Evolutionary conservation across 1,140 invertebrate species (phyloP).

Genomic region (Ladona fulva): DNA sequence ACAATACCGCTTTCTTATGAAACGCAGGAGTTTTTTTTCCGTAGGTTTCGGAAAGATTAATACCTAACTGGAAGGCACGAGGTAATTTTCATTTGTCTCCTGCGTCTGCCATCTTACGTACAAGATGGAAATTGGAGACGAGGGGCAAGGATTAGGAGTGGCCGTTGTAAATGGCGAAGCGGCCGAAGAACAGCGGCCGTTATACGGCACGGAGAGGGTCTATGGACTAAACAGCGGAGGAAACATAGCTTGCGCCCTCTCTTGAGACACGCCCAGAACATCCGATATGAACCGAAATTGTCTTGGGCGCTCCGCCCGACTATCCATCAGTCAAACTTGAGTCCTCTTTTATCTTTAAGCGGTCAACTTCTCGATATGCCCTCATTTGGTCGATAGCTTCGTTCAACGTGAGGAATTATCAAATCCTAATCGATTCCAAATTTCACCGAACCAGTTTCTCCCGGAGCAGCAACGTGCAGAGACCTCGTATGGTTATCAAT

Average conservation of each 20-base stretch:
- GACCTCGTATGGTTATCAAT: no score
- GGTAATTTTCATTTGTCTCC: background rate
- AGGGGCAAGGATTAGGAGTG: background rate
- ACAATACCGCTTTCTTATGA: no score
- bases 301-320: background rate
- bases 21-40: background rate
- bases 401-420: no score
- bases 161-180: background rate
- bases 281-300: background rate
- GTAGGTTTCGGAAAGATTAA: background rate
- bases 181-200: background rate
- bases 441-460: no score
- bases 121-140: background rate
- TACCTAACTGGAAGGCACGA: background rate
- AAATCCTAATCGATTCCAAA: no score
- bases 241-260: background rate
- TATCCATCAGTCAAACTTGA: background rate
- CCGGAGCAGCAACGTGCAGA: no score
- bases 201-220: no score
- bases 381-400: no score
- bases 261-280: background rate
- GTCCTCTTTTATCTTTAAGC: no score
- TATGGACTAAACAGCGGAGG: background rate
- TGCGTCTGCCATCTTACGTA: background rate
- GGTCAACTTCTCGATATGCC: no score